Evolutionary conservation across 2,888 invertebrate species (phyloP).

Genomic region (Pterostichus madidus): DNA sequence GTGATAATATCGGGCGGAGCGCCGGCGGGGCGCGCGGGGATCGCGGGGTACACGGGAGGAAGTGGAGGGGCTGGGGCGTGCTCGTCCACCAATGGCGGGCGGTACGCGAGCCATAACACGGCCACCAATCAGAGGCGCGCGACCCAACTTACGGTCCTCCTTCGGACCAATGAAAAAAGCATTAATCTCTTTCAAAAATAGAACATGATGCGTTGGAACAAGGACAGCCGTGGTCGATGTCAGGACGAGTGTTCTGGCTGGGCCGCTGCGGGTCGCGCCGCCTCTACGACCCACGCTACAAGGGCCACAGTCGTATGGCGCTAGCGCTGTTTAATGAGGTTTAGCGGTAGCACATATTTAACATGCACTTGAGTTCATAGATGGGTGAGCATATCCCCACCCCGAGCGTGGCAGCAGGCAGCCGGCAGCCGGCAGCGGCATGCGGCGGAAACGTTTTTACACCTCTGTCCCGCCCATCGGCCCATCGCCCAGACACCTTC

Average conservation of each 20-base stretch:
- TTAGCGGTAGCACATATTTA: conserved; percentile 77
- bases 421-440: conserved; percentile 1
- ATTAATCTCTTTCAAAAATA: conserved; percentile 79
- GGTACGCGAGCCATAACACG: conserved; percentile 72
- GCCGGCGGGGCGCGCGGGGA: conserved; percentile 65
- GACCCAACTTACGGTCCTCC: conserved; percentile 74
- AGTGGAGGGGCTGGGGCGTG: conserved; percentile 59
- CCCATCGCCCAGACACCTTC: conserved; percentile 54
- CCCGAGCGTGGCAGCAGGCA: conserved; percentile 65
- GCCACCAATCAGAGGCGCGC: conserved; percentile 75
- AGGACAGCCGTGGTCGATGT: conserved; percentile 68
- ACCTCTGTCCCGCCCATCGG: conserved; percentile 51
- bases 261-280: conserved; percentile 72
- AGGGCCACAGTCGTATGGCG: conserved; percentile 72
- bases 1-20: conserved; percentile 76
- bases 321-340: conserved; percentile 74
- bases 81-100: conserved; percentile 74
- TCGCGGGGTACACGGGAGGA: conserved; percentile 4
- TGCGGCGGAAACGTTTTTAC: conserved; percentile 51
- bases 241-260: conserved; percentile 58
- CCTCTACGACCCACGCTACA: conserved; percentile 75
- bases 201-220: conserved; percentile 76
- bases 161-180: conserved; percentile 78
- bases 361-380: conserved; percentile 77
- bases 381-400: conserved; percentile 72